Conservation (phyloP, 2,888 invertebrate genomes). For the Leptinotarsa haldemani region DNA sequence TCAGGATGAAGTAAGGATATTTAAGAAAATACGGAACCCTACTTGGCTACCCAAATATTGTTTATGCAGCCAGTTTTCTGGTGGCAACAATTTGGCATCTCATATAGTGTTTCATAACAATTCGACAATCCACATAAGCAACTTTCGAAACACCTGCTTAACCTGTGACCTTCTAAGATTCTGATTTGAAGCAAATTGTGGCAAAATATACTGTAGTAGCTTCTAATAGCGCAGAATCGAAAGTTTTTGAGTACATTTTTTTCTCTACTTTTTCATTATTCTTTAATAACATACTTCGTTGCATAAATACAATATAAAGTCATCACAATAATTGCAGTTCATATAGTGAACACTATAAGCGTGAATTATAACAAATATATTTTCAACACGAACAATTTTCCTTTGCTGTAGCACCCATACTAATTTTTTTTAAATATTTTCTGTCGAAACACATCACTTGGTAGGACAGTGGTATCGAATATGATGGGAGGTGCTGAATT, state of each 20-base stretch:
- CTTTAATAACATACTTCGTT: conserved; percentile 56
- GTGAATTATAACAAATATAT: conserved; percentile 59
- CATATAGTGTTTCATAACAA: not conserved
- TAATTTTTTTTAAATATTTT: conserved; percentile 52
- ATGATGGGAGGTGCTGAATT: not conserved
- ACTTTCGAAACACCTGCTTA: conserved; percentile 27
- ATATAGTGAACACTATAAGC: conserved; percentile 67
- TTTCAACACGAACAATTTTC: conserved; percentile 62
- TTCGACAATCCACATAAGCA: not conserved
- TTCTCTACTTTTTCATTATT: conserved; percentile 45
- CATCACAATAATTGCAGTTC: conserved; percentile 66
- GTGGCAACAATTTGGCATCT: conserved; percentile 3
- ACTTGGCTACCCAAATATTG: not conserved
- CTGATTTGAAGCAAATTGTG: conserved; percentile 23
- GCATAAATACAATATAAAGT: conserved; percentile 61
- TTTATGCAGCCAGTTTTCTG: not conserved
- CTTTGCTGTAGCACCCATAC: conserved; percentile 63
- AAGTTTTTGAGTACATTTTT: conserved; percentile 50
- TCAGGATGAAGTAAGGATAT: too few relatives aligned
- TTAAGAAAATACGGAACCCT: too few relatives aligned
- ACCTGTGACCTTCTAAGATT: conserved; percentile 27
- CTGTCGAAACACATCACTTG: conserved; percentile 19
- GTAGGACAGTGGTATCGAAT: conserved; percentile 15
- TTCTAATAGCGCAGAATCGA: conserved; percentile 51
- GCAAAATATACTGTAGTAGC: conserved; percentile 42